A percentile compares a stretch with the other conserved stretches of the same genome.
Evolutionary conservation across 2,888 invertebrate genomes (phyloP).

Genomic region (Alloscopus bannaensis): DNA sequence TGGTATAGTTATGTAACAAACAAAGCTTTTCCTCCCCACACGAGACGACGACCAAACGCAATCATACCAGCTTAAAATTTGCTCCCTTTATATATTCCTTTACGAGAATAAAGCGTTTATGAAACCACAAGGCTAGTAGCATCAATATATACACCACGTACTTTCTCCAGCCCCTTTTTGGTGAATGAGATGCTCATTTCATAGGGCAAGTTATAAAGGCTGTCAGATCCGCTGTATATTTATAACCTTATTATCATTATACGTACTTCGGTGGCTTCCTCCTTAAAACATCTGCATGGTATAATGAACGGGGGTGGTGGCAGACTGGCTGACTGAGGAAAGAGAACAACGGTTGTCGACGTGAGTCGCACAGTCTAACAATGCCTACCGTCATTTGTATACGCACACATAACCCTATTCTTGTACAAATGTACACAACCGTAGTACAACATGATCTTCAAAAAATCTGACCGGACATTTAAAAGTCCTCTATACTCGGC

Average conservation of each 20-base stretch:
- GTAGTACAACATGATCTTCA: too few species aligned
- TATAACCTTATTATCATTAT: conserved; percentile 37
- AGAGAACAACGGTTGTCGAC: conserved; percentile 17
- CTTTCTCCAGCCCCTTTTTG: not conserved
- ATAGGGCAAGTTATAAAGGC: conserved; percentile 27
- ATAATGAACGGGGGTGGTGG: conserved; percentile 16
- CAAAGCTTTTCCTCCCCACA: not conserved
- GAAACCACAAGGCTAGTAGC: conserved; percentile 18
- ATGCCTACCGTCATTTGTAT: too few species aligned
- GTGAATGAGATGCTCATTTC: not conserved
- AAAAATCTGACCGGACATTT: too few species aligned
- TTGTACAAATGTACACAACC: too few species aligned
- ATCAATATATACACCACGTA: conserved; percentile 8
- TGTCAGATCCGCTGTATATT: conserved; percentile 42
- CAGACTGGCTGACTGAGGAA: too few species aligned
- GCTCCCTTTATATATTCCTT: conserved; percentile 10
- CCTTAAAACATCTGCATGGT: conserved; percentile 24
- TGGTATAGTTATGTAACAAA: conserved; percentile 4
- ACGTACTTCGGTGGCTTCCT: conserved; percentile 20
- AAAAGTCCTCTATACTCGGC: too few species aligned
- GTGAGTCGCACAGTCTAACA: conserved; percentile 17
- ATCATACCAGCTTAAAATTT: conserved; percentile 31
- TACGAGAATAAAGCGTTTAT: conserved; percentile 9
- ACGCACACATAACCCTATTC: too few species aligned
- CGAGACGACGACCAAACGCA: conserved; percentile 21